Percentiles rank a stretch among this genome's conserved stretches.
These are phyloP conservation scores for Meloidogyne floridensis DNA, from an alignment of 1,140 invertebrate species.

Conservation along the genomic window DNA sequence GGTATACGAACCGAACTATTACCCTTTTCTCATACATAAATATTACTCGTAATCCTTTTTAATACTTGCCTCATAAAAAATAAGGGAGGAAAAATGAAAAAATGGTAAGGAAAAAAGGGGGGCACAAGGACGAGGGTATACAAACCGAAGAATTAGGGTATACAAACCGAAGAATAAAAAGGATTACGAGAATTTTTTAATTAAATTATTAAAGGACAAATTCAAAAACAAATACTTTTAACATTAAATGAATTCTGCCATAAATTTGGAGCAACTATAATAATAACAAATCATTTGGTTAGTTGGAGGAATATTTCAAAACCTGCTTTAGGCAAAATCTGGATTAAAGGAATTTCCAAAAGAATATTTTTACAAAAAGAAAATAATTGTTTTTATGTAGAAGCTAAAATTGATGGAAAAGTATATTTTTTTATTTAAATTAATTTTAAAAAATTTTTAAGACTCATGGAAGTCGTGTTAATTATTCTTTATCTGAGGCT, in stretches of 20 bases:
- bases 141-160: too few species aligned
- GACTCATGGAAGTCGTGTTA: neutral
- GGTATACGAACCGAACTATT: too few species aligned
- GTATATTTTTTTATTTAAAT: neutral
- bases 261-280: slow-evolving; percentile 16
- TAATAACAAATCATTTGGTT: slow-evolving; percentile 25
- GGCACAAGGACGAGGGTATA: too few species aligned
- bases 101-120: too few species aligned
- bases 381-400: neutral
- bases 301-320: slow-evolving; percentile 4
- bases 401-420: slow-evolving; percentile 2
- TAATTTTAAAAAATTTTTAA: neutral
- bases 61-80: too few species aligned
- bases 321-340: slow-evolving; percentile 22
- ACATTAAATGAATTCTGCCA: slow-evolving; percentile 12
- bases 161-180: too few species aligned
- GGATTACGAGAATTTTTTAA: neutral
- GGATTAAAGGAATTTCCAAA: slow-evolving; percentile 23
- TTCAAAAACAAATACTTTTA: slow-evolving; percentile 17
- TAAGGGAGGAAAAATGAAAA: too few species aligned
- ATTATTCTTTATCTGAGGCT: slow-evolving; percentile 1
- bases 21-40: too few species aligned
- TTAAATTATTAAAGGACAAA: neutral
- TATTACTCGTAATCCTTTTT: too few species aligned
- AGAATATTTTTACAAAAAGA: slow-evolving; percentile 16